Conservation (phyloP, 30 jellyfish, hydroid and myxozoan genomes). For the Pelagia noctiluca region DNA sequence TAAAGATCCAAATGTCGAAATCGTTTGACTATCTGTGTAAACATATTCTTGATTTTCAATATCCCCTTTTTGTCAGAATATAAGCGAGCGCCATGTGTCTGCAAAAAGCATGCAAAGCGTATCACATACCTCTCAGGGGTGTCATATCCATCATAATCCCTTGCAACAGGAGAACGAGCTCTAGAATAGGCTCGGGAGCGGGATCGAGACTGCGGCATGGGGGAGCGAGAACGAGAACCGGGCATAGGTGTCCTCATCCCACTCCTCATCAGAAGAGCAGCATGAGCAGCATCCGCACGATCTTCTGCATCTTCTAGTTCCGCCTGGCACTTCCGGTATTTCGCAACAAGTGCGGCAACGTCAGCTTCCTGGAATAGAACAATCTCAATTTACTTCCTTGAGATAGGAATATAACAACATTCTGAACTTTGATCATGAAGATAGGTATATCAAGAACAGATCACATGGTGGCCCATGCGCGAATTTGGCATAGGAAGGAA, state of each 20-base stretch:
- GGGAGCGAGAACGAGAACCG: conserved; percentile 51
- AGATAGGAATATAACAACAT: too few relatives aligned
- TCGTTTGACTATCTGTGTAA: too few relatives aligned
- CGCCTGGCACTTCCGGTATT: conserved; percentile 79
- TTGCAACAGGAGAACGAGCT: conserved; percentile 69
- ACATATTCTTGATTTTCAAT: too few relatives aligned
- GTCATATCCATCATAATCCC: conserved; percentile 60
- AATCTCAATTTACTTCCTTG: too few relatives aligned
- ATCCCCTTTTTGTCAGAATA: too few relatives aligned
- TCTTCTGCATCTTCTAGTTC: conserved; percentile 85
- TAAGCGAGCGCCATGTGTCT: too few relatives aligned
- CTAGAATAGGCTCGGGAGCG: conserved; percentile 68
- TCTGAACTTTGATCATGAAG: too few relatives aligned
- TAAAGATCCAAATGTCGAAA: too few relatives aligned
- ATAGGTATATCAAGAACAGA: too few relatives aligned
- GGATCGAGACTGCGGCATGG: conserved; percentile 57
- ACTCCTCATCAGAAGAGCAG: conserved; percentile 62
- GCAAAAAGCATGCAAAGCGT: background rate
- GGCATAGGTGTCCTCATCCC: conserved; percentile 53
- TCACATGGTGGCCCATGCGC: background rate
- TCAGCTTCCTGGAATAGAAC: conserved; percentile 65
- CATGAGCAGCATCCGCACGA: conserved; percentile 77
- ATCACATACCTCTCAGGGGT: conserved; percentile 47
- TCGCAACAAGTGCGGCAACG: conserved; percentile 66
- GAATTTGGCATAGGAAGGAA: too few relatives aligned